Conservation (phyloP, 2,113 vertebrate species). For the Marmota monax region DNA sequence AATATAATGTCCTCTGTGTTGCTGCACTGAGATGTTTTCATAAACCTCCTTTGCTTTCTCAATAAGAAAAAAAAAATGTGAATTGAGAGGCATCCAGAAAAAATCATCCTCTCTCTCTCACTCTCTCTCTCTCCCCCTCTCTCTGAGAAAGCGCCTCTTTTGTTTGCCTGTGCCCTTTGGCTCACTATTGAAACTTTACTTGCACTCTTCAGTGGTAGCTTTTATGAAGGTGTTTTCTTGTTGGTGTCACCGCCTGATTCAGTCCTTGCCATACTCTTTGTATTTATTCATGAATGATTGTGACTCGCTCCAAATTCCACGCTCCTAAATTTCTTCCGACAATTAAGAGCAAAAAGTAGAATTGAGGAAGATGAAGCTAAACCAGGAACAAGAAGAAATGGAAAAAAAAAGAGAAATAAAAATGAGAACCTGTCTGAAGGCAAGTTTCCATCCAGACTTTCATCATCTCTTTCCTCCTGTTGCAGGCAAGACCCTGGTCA, state of each 20-base stretch:
- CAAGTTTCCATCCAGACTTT: not conserved
- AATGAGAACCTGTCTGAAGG: not conserved
- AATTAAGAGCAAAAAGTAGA: not conserved
- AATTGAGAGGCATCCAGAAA: not conserved
- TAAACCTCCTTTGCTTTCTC: not conserved
- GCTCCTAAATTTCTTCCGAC: not conserved
- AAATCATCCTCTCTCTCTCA: not conserved
- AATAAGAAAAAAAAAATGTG: not conserved
- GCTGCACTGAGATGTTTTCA: not conserved
- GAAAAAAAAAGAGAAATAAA: not conserved
- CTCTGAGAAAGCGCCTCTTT: not conserved
- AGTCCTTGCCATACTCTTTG: not conserved
- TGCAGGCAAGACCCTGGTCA: not conserved
- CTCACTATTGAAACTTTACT: not conserved
- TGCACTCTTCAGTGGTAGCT: not conserved
- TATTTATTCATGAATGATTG: not conserved
- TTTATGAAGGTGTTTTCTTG: not conserved
- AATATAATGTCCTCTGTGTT: not conserved
- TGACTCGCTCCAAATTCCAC: not conserved
- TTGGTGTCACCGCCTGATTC: not conserved
- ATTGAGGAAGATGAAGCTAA: not conserved
- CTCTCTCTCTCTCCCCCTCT: not conserved
- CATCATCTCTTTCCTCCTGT: not conserved
- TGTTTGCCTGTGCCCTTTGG: not conserved
- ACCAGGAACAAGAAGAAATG: not conserved